Conservation (phyloP, 2,888 invertebrate species). For the Thereva unica region DNA sequence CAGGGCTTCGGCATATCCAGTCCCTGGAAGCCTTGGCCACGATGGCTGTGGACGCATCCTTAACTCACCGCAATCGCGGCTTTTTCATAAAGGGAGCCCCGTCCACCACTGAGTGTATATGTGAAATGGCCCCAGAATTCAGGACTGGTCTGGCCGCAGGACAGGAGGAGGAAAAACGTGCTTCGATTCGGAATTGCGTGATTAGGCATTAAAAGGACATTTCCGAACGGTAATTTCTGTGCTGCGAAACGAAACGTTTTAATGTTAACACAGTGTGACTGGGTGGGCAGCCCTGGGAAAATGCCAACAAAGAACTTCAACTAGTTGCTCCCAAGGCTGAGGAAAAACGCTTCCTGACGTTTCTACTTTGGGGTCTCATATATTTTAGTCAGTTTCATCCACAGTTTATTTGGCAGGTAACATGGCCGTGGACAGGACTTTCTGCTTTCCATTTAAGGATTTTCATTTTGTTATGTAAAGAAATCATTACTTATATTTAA, state of each 20-base stretch:
- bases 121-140: background rate
- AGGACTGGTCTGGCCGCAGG: too few species aligned
- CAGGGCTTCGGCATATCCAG: constrained; percentile 13
- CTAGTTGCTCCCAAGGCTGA: background rate
- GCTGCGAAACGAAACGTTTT: constrained; percentile 23
- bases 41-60: background rate
- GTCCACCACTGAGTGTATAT: background rate
- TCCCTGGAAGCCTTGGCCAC: constrained; percentile 21
- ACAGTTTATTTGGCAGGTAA: too few species aligned
- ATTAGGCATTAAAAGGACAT: constrained; percentile 43
- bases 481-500: too few species aligned
- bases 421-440: too few species aligned
- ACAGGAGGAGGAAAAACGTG: background rate
- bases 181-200: constrained; percentile 38
- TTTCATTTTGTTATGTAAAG: too few species aligned
- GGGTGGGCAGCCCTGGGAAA: constrained; percentile 3
- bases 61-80: background rate
- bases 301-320: background rate
- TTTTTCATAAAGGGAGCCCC: too few species aligned
- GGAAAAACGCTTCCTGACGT: too few species aligned
- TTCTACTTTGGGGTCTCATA: too few species aligned
- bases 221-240: constrained; percentile 41
- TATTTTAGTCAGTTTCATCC: too few species aligned
- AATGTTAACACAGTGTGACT: constrained; percentile 6
- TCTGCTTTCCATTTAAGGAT: too few species aligned